These are phyloP conservation scores for Triplophysa bombifrons DNA, from an alignment of 2,797 vertebrate species.

Conservation along the genomic window DNA sequence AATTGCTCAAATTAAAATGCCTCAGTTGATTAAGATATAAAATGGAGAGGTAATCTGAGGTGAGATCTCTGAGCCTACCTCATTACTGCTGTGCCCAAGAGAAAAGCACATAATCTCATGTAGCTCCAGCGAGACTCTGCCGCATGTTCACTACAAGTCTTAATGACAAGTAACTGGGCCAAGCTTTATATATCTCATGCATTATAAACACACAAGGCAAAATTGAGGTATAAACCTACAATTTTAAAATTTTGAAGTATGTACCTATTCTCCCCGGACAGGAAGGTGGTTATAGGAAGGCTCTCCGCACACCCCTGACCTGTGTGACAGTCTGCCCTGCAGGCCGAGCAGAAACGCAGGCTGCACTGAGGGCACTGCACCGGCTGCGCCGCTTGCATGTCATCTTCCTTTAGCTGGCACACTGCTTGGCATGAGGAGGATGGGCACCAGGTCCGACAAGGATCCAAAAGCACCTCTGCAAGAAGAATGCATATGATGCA, in stretches of 20 bases:
- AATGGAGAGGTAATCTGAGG: neutral
- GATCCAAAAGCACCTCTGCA: slow-evolving; percentile 85
- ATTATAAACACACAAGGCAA: neutral
- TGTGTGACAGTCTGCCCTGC: slow-evolving; percentile 83
- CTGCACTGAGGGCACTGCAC: slow-evolving; percentile 81
- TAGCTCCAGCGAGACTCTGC: neutral
- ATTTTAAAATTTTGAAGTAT: neutral
- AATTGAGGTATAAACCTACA: neutral
- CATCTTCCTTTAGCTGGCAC: slow-evolving; percentile 81
- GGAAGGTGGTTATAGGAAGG: slow-evolving; percentile 75
- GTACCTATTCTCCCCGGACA: slow-evolving; percentile 83
- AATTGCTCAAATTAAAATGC: too few species aligned
- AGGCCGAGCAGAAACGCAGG: slow-evolving; percentile 84
- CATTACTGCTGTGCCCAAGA: neutral
- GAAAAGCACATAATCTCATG: neutral
- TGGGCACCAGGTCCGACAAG: slow-evolving; percentile 86
- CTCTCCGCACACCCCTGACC: slow-evolving; percentile 81
- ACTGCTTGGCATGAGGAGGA: slow-evolving; percentile 85
- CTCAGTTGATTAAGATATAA: too few species aligned
- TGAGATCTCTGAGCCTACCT: neutral
- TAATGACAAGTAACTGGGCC: neutral
- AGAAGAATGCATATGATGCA: neutral
- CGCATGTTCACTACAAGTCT: neutral
- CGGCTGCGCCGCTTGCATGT: slow-evolving; percentile 74
- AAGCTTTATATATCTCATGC: too few species aligned